Percentiles rank a stretch among this genome's conserved stretches.
These are phyloP conservation scores for Epiblema foenella DNA, from an alignment of 2,888 invertebrate genomes.

Conservation along the genomic window DNA sequence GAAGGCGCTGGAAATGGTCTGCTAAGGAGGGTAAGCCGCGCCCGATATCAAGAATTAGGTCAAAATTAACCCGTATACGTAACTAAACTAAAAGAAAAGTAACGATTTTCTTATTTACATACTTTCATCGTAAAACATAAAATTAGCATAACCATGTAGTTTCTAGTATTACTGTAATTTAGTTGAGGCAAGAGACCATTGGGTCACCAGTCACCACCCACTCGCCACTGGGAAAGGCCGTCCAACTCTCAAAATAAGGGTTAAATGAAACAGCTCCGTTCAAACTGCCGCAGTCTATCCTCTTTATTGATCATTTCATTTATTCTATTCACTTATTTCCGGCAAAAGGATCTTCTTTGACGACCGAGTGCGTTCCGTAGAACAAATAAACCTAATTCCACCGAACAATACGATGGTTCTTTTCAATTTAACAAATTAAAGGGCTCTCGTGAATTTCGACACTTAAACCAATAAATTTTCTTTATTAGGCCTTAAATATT, in stretches of 20 bases:
- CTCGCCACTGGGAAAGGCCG: background rate
- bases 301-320: slow-evolving; percentile 80
- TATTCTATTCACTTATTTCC: slow-evolving; percentile 80
- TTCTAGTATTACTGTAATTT: slow-evolving; percentile 12
- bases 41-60: slow-evolving; percentile 11
- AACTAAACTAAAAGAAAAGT: slow-evolving; percentile 5
- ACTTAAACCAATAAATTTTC: slow-evolving; percentile 44
- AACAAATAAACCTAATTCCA: slow-evolving; percentile 79
- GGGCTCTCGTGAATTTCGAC: slow-evolving; percentile 53
- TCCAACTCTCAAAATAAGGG: slow-evolving; percentile 39
- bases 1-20: slow-evolving; percentile 31
- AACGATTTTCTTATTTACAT: background rate
- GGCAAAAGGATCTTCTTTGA: slow-evolving; percentile 75
- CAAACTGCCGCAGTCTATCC: slow-evolving; percentile 73
- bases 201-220: background rate
- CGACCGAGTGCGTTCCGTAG: slow-evolving; percentile 74
- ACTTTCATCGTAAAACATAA: slow-evolving; percentile 4
- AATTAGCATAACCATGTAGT: slow-evolving; percentile 22
- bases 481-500: slow-evolving; percentile 40
- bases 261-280: slow-evolving; percentile 51
- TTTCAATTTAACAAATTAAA: slow-evolving; percentile 83
- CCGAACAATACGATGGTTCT: slow-evolving; percentile 79
- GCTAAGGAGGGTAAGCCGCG: slow-evolving; percentile 24
- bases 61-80: slow-evolving; percentile 18
- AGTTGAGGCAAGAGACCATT: slow-evolving; percentile 20